Base-by-base conservation (phyloP, 2,113 vertebrate species). In the Syngnathus floridae region DNA sequence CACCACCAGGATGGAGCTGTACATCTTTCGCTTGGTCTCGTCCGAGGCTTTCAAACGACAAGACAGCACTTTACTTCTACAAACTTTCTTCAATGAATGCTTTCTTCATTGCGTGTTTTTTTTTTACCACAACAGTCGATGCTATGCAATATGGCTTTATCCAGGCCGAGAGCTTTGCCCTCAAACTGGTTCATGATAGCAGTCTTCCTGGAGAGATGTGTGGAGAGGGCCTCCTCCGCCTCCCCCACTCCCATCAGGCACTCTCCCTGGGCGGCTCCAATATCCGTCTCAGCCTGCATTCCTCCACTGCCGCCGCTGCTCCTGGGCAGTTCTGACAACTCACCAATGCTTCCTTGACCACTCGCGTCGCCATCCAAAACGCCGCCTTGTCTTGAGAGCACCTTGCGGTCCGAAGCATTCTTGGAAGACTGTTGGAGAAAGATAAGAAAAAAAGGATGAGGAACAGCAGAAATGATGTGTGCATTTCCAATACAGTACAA, bases 1-100 rank as follows among this genome's bases (percentile, higher is more conserved):
- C 54, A 99, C 95, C 16, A 99, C 94, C 79, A 99, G 89, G 78
- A 99, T 94, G 71, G 95, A 98, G 78, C 95, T 95, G 87, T 99
- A 99, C 97, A 99, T 99, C 84, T 99, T 99, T 77, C 95, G 93
- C 77, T 99, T 99, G 64, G 95, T 98, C 82, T 99, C 97, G 43
- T 99, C 96, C 6, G 97, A 97, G 9, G 93, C 97, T 99, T 89
- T 83, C 45, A 35, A 78, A 71, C 49, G 65, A 64, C 7, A 63
- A 61, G 7, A 12, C 4, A 8, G 19, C 16, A 12, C 43, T 35
- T 49, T 19, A 19, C 22, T 31, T 48, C 3, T 2, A 59, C 12
- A 16, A 38, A 59, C 17, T 37, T n/a, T 58, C 8, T 38, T 31
- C 26, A 31, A 43, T 22, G 1, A 5, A 10, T 11, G 49, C 16